Evolutionary conservation across 2,113 vertebrate species (phyloP), one percentile per base, ranked within the genome.

Genomic region (Stomatorhinus ivindoensis): DNA sequence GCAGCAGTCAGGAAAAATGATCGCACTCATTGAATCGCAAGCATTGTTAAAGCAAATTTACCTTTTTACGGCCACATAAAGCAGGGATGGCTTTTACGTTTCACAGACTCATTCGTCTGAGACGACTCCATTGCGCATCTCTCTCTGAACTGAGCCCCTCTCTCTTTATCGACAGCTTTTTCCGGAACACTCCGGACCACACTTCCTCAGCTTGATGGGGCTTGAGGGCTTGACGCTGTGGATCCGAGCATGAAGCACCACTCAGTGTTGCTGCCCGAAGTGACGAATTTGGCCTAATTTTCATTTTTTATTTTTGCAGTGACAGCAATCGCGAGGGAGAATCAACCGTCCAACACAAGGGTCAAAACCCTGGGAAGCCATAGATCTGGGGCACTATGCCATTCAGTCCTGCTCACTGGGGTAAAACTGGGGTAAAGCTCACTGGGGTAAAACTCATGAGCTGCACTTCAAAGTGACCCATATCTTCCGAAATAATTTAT

Each of bases 21-120:
- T 42, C 2, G 73, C 17, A 6, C 35, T 80, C 73, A 7, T 13
- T 39, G 73, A 39, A 80, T 15, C 35, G 0, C 39, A 42, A 80
- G 35, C 73, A 80, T 80, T 80, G 73, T 80, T 80, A 80, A 80
- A 80, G 31, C 73, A 80, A 80, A 80, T 80, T 80, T 80, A 19
- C 73, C 73, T 80, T 80, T 35, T 80, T 39, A 80, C 2, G 73
- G 35, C 15, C 73, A 80, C 73, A 80, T 80, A 80, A 80, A 80
- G 42, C 73, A 35, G 73, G 35, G 73, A 80, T 15, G 17, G 73
- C 35, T 42, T 80, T 42, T 39, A 35, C 19, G 73, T 42, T 80
- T 42, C 73, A 15, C 73, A 80, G 73, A 42, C 35, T 39, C 73
- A 80, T 80, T 80, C 19, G 15, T 80, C 73, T 42, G 35, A 76